phyloP scores from a whole-genome alignment of 1,140 invertebrate species.

The Drosophila simulans region DNA sequence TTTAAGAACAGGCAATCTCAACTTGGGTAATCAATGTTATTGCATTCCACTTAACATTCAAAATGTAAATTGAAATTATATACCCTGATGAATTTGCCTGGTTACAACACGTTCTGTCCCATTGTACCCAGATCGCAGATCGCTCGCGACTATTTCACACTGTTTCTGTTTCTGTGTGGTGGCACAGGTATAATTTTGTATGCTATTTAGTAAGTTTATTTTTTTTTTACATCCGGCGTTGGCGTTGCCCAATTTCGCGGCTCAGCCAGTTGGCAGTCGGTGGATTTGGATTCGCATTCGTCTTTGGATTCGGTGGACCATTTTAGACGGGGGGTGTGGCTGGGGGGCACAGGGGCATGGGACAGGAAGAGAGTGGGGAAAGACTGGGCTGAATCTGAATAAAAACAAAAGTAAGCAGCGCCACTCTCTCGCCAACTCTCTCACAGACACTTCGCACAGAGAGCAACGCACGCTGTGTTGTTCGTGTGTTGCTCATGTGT shows the following conservation, averaged over 20 bases:
- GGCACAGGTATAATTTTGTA: constrained; percentile 64
- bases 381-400: constrained; percentile 41
- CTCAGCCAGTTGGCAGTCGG: constrained; percentile 17
- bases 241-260: constrained; percentile 74
- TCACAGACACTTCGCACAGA: constrained; percentile 33
- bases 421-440: constrained; percentile 42
- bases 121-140: constrained; percentile 36
- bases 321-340: not conserved
- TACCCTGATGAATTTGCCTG: not conserved
- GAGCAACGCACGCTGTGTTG: constrained; percentile 62
- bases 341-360: too few relatives aligned
- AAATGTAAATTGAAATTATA: not conserved
- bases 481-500: constrained; percentile 38
- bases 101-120: constrained; percentile 21
- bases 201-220: constrained; percentile 78
- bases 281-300: constrained; percentile 2
- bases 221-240: constrained; percentile 48
- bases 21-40: too few relatives aligned
- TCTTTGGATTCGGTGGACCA: constrained; percentile 5
- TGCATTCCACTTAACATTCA: too few relatives aligned
- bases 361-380: not conserved
- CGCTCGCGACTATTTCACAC: constrained; percentile 58
- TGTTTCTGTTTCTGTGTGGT: constrained; percentile 11
- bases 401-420: constrained; percentile 76
- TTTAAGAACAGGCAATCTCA: not conserved